A percentile compares a stretch with the other conserved stretches of the same genome.
phyloP scores from a whole-genome alignment of 2,797 vertebrate genomes.

The Enteromius radiatus region DNA sequence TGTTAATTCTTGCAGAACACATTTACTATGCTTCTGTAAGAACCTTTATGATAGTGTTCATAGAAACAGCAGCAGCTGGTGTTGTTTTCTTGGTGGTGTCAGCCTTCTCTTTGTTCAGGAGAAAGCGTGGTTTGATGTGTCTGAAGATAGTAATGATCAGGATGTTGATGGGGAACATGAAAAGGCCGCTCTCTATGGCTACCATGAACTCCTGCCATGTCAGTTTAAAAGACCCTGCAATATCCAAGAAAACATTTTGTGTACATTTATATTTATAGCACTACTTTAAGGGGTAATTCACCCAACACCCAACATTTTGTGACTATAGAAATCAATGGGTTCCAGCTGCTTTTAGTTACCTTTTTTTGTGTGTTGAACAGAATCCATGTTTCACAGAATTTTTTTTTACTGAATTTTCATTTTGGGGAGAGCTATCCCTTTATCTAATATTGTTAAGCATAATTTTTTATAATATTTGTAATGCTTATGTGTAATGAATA shows the following conservation, averaged over 20 bases:
- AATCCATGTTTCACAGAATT: not conserved
- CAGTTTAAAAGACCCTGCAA: constrained; percentile 73
- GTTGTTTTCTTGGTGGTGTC: constrained; percentile 37
- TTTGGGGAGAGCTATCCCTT: not conserved
- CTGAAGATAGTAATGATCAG: constrained; percentile 87
- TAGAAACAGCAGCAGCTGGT: constrained; percentile 46
- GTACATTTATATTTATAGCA: not conserved
- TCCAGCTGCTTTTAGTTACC: not conserved
- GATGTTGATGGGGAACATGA: constrained; percentile 89
- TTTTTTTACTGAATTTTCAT: not conserved
- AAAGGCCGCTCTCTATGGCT: constrained; percentile 80
- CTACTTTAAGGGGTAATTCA: not conserved
- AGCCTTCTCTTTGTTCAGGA: constrained; percentile 54
- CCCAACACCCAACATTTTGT: not conserved
- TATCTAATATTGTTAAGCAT: not conserved
- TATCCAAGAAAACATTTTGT: constrained; percentile 1
- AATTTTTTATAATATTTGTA: not conserved
- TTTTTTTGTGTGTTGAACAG: not conserved
- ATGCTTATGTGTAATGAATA: not conserved
- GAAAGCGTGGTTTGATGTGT: constrained; percentile 75
- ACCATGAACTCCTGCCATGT: constrained; percentile 83
- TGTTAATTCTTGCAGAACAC: not conserved
- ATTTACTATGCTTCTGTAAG: not conserved
- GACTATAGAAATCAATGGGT: not conserved
- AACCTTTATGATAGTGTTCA: constrained; percentile 76